These are phyloP conservation scores for Fissipunctia ypsillon DNA, from an alignment of 2,888 invertebrate species.

Conservation along the genomic window DNA sequence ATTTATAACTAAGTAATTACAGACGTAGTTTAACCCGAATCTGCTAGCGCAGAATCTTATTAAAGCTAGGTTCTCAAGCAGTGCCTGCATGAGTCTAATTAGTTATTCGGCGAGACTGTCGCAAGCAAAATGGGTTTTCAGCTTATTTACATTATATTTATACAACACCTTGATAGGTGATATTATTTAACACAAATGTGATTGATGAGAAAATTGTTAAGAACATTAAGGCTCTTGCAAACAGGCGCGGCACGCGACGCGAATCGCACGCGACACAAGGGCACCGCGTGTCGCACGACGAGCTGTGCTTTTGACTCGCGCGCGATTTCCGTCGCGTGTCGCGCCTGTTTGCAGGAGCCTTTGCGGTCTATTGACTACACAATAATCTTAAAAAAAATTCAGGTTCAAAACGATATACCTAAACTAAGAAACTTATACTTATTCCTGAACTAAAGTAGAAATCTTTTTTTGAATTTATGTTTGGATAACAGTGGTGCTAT, in stretches of 20 bases:
- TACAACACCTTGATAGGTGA: neutral
- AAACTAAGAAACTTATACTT: neutral
- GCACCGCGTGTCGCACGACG: no score
- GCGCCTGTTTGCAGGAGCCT: no score
- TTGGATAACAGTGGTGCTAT: neutral
- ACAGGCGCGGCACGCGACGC: no score
- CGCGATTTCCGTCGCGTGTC: no score
- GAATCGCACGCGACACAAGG: no score
- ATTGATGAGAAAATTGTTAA: constrained; percentile 1
- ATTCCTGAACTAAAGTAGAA: neutral
- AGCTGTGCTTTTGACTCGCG: no score
- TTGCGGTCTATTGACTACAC: neutral
- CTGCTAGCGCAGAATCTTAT: constrained; percentile 58
- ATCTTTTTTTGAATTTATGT: neutral
- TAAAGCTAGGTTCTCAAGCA: constrained; percentile 52
- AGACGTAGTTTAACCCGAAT: constrained; percentile 54
- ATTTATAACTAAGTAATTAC: constrained; percentile 33
- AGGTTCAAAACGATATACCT: neutral
- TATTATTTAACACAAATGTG: constrained; percentile 5
- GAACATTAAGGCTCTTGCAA: no score
- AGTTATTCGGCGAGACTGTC: constrained; percentile 52
- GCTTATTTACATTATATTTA: constrained; percentile 3
- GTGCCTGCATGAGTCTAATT: constrained; percentile 58
- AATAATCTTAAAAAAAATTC: neutral
- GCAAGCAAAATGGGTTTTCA: constrained; percentile 29